These are phyloP conservation scores for Neopelma chrysocephalum DNA, from an alignment of 2,797 vertebrate genomes.

Conservation along the genomic window DNA sequence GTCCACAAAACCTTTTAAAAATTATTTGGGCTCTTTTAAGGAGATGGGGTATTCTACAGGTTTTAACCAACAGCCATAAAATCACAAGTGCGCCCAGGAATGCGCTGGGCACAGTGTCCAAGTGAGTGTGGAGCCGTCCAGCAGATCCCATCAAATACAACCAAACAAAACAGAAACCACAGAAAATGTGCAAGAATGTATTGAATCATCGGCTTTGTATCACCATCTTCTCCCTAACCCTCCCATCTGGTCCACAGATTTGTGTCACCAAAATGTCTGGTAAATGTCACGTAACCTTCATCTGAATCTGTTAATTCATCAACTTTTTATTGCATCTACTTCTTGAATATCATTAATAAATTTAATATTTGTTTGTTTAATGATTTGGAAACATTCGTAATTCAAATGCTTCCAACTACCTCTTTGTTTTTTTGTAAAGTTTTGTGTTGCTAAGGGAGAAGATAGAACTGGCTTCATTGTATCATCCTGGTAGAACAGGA, in stretches of 20 bases:
- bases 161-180: background rate
- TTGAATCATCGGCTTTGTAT: background rate
- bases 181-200: background rate
- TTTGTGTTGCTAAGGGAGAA: background rate
- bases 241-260: background rate
- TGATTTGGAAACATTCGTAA: background rate
- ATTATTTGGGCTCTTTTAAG: background rate
- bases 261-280: background rate
- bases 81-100: background rate
- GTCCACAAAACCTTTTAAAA: background rate
- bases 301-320: background rate
- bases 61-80: background rate
- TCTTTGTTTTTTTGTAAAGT: background rate
- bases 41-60: background rate
- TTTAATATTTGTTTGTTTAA: background rate
- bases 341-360: background rate
- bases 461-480: background rate
- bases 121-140: background rate
- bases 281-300: background rate
- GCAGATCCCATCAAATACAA: background rate
- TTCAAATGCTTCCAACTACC: background rate
- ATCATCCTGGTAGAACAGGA: background rate
- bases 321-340: background rate
- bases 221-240: fast-evolving
- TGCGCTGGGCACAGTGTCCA: background rate